Conservation (phyloP, 2,888 invertebrate species). For the Aporophyla nigra region DNA sequence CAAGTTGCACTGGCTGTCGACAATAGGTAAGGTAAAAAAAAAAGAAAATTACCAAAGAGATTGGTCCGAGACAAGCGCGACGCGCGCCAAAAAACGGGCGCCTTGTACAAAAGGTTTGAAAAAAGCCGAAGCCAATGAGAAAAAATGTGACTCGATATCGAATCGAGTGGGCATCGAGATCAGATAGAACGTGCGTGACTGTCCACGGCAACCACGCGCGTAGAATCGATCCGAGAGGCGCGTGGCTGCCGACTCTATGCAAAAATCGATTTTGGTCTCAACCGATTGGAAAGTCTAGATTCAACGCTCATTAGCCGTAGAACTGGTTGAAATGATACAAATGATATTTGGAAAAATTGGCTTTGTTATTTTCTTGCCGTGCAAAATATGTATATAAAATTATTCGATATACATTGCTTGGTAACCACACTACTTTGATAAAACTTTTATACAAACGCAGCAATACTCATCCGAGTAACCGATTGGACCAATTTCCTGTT, state of each 20-base stretch:
- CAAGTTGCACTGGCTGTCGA: constrained; percentile 77
- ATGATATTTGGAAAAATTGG: constrained; percentile 5
- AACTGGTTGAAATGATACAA: constrained; percentile 39
- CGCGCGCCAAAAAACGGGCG: constrained; percentile 83
- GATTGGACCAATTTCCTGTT: constrained; percentile 31
- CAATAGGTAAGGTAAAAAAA: constrained; percentile 77
- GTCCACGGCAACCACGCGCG: constrained; percentile 75
- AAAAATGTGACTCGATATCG: constrained; percentile 81
- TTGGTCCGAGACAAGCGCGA: constrained; percentile 77
- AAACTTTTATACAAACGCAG: not conserved
- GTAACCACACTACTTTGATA: not conserved
- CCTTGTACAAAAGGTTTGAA: constrained; percentile 72
- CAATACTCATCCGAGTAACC: not conserved
- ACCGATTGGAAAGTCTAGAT: constrained; percentile 69
- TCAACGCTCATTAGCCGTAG: constrained; percentile 48
- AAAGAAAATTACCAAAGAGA: constrained; percentile 79
- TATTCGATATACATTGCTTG: constrained; percentile 16
- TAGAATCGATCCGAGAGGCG: constrained; percentile 78
- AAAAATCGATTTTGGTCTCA: constrained; percentile 79
- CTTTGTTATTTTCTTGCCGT: not conserved
- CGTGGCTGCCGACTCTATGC: constrained; percentile 77
- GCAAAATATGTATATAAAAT: constrained; percentile 3
- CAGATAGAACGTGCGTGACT: constrained; percentile 84
- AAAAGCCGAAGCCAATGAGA: constrained; percentile 71
- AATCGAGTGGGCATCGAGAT: constrained; percentile 81